Conservation (phyloP, 2,113 vertebrate genomes). For the Sterrhoptilus dennistouni region DNA sequence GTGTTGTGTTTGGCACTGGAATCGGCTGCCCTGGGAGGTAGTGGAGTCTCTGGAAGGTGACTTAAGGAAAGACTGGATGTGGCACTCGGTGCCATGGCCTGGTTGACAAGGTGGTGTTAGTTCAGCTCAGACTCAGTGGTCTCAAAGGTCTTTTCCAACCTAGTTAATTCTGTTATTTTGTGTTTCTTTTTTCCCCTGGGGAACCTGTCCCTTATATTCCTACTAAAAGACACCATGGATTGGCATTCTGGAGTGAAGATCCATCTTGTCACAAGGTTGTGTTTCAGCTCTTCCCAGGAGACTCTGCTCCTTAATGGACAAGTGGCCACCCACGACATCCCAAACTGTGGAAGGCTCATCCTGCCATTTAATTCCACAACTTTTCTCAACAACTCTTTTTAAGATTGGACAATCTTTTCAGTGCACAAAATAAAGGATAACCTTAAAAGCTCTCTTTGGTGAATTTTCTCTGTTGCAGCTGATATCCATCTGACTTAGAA, state of each 20-base stretch:
- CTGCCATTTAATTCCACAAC: background rate
- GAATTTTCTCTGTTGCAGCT: background rate
- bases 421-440: background rate
- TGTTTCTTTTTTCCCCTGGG: rapidly evolving
- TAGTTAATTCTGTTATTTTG: background rate
- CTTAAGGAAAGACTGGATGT: background rate
- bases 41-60: background rate
- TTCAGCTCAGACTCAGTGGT: rapidly evolving
- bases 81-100: background rate
- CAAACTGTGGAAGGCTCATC: background rate
- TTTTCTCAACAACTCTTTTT: background rate
- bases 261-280: background rate
- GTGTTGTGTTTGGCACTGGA: background rate
- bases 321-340: background rate
- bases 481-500: background rate
- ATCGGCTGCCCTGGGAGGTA: background rate
- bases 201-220: background rate
- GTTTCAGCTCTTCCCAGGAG: background rate
- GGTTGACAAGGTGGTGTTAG: background rate
- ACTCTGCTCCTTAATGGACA: background rate
- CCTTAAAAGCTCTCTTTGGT: background rate
- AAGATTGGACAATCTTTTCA: background rate
- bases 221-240: background rate
- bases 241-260: background rate
- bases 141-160: background rate